A percentile compares a stretch with the other conserved stretches of the same genome.
phyloP scores from a whole-genome alignment of 2,113 vertebrate genomes.

The Pontoporia blainvillei region DNA sequence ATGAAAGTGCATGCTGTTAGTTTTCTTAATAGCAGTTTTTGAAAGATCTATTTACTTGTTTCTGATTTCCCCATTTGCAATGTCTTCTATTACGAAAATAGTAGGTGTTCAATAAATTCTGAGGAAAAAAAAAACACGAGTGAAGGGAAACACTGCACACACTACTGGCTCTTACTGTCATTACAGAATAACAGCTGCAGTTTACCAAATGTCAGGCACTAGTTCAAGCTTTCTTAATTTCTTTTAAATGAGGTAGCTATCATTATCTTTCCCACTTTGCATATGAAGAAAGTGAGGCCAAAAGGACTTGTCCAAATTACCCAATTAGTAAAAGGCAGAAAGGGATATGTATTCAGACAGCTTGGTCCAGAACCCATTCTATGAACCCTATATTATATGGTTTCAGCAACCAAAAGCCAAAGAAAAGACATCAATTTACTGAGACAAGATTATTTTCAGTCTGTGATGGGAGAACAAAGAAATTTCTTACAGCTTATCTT shows the following conservation, averaged over 20 bases:
- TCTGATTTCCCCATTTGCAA: not conserved
- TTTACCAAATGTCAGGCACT: not conserved
- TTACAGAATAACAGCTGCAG: not conserved
- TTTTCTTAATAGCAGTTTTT: not conserved
- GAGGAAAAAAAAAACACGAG: conserved; percentile 11
- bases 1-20: not conserved
- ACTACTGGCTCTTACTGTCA: not conserved
- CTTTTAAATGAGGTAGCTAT: not conserved
- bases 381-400: not conserved
- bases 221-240: not conserved
- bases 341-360: not conserved
- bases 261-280: not conserved
- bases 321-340: not conserved
- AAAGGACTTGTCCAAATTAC: not conserved
- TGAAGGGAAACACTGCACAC: not conserved
- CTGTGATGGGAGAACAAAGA: not conserved
- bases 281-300: not conserved
- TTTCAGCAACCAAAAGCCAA: conserved; percentile 13
- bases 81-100: not conserved
- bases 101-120: not conserved
- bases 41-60: not conserved
- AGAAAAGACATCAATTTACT: not conserved
- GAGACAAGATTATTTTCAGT: not conserved
- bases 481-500: not conserved
- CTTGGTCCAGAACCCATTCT: not conserved